Evolutionary conservation across 2,888 invertebrate species (phyloP).

Genomic region (Hesperia comma): DNA sequence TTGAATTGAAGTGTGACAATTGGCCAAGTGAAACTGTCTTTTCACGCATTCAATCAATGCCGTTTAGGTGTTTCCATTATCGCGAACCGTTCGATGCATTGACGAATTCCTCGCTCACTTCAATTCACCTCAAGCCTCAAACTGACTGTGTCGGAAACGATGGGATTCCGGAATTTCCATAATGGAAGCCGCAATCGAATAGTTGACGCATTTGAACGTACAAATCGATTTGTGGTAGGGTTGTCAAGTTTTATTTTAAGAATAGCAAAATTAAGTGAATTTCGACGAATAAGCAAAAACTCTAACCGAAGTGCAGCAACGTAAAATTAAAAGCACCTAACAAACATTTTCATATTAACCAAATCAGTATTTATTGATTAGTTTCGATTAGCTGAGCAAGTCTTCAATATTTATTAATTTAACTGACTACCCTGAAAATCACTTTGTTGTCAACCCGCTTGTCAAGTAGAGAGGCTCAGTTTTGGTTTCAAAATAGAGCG

Average conservation of each 20-base stretch:
- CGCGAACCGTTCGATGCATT: slow-evolving; percentile 39
- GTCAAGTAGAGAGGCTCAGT: too few relatives aligned
- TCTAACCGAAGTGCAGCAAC: too few relatives aligned
- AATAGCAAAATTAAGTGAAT: too few relatives aligned
- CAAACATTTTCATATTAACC: too few relatives aligned
- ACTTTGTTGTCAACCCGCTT: too few relatives aligned
- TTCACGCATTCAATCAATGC: slow-evolving; percentile 2
- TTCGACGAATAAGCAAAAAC: too few relatives aligned
- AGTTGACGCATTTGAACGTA: slow-evolving; percentile 35
- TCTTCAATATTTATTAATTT: too few relatives aligned
- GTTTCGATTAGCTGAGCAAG: too few relatives aligned
- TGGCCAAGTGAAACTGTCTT: neutral
- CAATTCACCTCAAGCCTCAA: slow-evolving; percentile 32
- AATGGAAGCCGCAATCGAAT: slow-evolving; percentile 46
- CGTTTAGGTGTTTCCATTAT: slow-evolving; percentile 2
- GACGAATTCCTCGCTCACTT: slow-evolving; percentile 37
- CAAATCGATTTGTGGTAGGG: slow-evolving; percentile 32
- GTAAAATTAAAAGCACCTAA: too few relatives aligned
- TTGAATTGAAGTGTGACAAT: neutral
- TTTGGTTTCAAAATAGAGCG: too few relatives aligned
- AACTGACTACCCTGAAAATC: too few relatives aligned
- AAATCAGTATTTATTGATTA: too few relatives aligned
- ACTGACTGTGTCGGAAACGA: slow-evolving; percentile 18
- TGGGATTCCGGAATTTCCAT: slow-evolving; percentile 43
- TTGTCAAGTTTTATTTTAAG: neutral